Percentiles rank a stretch among this genome's conserved stretches.
phyloP scores from a whole-genome alignment of 2,888 invertebrate genomes.

The Phyto melanocephala region DNA sequence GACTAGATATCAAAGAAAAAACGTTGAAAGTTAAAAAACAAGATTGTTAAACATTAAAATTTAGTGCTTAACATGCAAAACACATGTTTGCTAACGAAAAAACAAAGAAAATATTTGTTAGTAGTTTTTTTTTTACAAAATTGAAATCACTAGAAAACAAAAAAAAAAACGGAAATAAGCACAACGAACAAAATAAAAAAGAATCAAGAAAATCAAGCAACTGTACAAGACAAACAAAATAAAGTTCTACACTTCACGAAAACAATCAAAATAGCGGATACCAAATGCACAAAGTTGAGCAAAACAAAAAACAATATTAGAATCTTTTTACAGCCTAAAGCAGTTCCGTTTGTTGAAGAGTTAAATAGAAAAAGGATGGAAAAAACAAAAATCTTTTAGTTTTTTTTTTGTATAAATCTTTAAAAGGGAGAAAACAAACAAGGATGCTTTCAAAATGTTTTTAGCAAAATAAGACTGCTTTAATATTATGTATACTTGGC shows the following conservation, averaged over 20 bases:
- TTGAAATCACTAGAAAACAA: slow-evolving; percentile 43
- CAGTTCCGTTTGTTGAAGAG: slow-evolving; percentile 63
- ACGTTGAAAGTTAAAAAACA: neutral
- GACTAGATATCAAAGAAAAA: no score
- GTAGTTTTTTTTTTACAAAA: slow-evolving; percentile 3
- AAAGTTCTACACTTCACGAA: slow-evolving; percentile 19
- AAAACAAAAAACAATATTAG: slow-evolving; percentile 36
- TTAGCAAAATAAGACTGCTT: neutral
- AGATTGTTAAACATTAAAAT: slow-evolving; percentile 59
- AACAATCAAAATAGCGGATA: slow-evolving; percentile 52
- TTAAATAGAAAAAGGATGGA: slow-evolving; percentile 36
- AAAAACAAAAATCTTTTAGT: no score
- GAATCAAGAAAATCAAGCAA: slow-evolving; percentile 53
- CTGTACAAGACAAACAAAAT: slow-evolving; percentile 54
- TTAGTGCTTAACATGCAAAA: slow-evolving; percentile 63
- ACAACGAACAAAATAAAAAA: slow-evolving; percentile 9
- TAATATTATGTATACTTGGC: no score
- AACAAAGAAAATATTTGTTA: neutral
- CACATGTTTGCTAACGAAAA: slow-evolving; percentile 51
- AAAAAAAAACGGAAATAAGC: slow-evolving; percentile 56
- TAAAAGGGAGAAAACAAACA: neutral
- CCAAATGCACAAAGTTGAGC: slow-evolving; percentile 30
- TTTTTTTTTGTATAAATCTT: no score
- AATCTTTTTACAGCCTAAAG: slow-evolving; percentile 61
- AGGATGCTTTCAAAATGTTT: neutral